phyloP scores from a whole-genome alignment of 2,113 vertebrate species.

The Tursiops truncatus region DNA sequence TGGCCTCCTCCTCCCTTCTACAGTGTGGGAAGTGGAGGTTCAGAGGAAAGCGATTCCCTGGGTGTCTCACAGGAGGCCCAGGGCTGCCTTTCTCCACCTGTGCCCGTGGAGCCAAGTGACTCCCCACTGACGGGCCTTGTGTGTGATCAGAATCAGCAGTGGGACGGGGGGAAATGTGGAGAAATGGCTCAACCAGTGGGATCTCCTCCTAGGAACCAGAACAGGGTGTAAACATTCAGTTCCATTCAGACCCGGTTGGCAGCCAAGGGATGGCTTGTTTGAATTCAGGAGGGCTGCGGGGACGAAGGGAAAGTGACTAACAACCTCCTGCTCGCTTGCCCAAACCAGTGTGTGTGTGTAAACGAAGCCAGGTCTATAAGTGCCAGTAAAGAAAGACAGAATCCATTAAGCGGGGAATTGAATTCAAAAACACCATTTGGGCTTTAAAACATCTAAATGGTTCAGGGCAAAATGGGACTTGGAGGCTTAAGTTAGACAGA shows the following conservation, averaged over 20 bases:
- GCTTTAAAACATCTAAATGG: constrained; percentile 30
- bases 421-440: constrained; percentile 29
- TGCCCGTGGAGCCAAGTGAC: background rate
- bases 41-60: background rate
- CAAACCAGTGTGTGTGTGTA: background rate
- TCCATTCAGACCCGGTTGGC: background rate
- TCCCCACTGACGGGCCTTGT: too few relatives aligned
- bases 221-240: background rate
- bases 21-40: background rate
- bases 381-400: background rate
- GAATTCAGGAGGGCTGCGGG: background rate
- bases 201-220: background rate
- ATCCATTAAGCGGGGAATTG: background rate
- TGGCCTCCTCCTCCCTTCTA: background rate
- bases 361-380: background rate
- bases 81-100: background rate
- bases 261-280: background rate
- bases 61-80: background rate
- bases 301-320: background rate
- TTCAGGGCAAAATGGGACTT: constrained; percentile 4
- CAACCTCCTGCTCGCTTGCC: background rate
- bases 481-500: background rate
- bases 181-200: background rate
- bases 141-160: too few relatives aligned
- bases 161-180: background rate